These are phyloP conservation scores for Lottia scabra DNA, from an alignment of 2,888 invertebrate species.

Conservation along the genomic window DNA sequence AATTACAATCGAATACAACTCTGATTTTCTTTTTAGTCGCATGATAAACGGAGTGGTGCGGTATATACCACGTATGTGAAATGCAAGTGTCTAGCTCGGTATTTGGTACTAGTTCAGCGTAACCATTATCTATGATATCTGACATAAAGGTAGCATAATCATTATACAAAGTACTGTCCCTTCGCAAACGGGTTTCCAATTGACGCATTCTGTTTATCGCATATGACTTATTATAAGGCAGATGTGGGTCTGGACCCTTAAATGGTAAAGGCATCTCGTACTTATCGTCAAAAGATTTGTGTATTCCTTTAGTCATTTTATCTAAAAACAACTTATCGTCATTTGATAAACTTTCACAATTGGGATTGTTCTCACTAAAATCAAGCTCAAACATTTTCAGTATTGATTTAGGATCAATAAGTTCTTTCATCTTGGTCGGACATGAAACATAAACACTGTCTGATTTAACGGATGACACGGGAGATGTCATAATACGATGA, in stretches of 20 bases:
- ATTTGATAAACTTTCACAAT: not conserved
- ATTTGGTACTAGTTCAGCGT: not conserved
- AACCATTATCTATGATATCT: constrained; percentile 14
- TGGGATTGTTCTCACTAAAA: not conserved
- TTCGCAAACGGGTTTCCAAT: not conserved
- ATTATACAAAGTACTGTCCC: constrained; percentile 1
- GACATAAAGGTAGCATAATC: constrained; percentile 20
- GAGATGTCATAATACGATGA: not conserved
- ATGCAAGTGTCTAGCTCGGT: not conserved
- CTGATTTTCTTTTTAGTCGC: no score
- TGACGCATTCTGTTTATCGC: constrained; percentile 14
- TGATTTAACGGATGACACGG: no score
- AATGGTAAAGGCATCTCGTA: constrained; percentile 24
- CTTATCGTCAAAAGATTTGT: not conserved
- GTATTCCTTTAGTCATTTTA: constrained; percentile 2
- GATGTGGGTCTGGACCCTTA: not conserved
- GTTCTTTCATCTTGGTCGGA: not conserved
- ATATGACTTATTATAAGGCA: constrained; percentile 22
- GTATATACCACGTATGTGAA: not conserved
- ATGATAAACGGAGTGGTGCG: not conserved
- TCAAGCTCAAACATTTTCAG: constrained; percentile 15
- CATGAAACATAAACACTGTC: not conserved
- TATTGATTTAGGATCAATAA: not conserved
- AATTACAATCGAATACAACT: constrained; percentile 36
- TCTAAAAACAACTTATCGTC: constrained; percentile 13